A percentile compares a stretch with the other conserved stretches of the same genome.
Evolutionary conservation across 1,140 invertebrate species (phyloP).

Genomic region (Euborellia annulipes): DNA sequence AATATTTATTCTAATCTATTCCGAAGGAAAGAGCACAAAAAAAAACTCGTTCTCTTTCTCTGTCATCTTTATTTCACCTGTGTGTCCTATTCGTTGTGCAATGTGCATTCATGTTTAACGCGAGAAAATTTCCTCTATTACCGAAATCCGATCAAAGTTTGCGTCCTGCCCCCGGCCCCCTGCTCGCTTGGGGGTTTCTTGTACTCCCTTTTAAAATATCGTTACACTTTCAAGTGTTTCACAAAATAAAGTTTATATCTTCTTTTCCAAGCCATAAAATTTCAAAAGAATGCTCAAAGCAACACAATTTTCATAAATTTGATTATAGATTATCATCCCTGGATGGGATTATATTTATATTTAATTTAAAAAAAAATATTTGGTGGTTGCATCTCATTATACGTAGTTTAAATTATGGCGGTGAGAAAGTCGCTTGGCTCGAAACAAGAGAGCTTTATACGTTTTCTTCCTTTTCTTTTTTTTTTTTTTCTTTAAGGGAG

Average conservation of each 20-base stretch:
- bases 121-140: constrained; percentile 19
- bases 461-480: constrained; percentile 2
- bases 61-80: too few species aligned
- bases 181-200: constrained; percentile 7
- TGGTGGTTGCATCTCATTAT: constrained; percentile 7
- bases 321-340: constrained; percentile 21
- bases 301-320: constrained; percentile 25
- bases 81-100: too few species aligned
- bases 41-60: too few species aligned
- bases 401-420: constrained; percentile 8
- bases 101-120: too few species aligned
- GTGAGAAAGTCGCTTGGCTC: neutral
- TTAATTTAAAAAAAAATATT: too few species aligned
- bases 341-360: too few species aligned
- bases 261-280: constrained; percentile 25
- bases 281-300: constrained; percentile 18
- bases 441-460: constrained; percentile 10
- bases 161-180: constrained; percentile 4
- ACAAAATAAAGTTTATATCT: constrained; percentile 24
- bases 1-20: too few species aligned
- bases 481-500: neutral
- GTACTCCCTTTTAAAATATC: constrained; percentile 22
- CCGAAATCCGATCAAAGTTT: constrained; percentile 21
- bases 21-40: too few species aligned
- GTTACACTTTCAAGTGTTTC: constrained; percentile 20